These are phyloP conservation scores for Rhizoglyphus robini DNA, from an alignment of 1,140 invertebrate species.

Conservation along the genomic window DNA sequence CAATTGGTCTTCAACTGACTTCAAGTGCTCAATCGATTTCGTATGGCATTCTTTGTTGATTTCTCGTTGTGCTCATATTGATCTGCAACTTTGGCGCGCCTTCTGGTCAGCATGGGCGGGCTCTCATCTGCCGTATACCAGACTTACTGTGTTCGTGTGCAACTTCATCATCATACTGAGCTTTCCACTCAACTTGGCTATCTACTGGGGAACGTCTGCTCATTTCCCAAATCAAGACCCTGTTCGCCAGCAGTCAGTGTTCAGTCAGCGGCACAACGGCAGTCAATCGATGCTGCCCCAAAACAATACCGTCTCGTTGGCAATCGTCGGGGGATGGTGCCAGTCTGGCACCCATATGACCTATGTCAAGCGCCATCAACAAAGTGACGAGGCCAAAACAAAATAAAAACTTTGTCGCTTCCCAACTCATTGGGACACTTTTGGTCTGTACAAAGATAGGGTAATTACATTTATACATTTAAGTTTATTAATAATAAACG, in stretches of 20 bases:
- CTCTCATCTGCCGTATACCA: conserved; percentile 61
- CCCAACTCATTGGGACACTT: background rate
- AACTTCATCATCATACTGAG: conserved; percentile 81
- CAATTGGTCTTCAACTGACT: too few species aligned
- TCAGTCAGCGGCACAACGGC: background rate
- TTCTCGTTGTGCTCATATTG: too few species aligned
- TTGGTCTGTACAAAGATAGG: background rate
- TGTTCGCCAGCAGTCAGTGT: background rate
- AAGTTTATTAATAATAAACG: background rate
- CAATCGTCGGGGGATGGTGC: background rate
- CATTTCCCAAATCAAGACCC: conserved; percentile 62
- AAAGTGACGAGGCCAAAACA: background rate
- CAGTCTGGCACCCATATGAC: background rate
- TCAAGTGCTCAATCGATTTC: too few species aligned
- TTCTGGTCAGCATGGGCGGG: conserved; percentile 43
- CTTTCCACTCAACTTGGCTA: conserved; percentile 86
- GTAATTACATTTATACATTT: background rate
- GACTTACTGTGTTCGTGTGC: conserved; percentile 70
- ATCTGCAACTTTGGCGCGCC: conserved; percentile 69
- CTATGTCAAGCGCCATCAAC: background rate
- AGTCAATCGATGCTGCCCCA: background rate
- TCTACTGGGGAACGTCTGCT: conserved; percentile 86
- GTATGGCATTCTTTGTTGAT: too few species aligned
- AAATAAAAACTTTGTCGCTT: background rate
- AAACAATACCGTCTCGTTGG: background rate